Percentiles rank a stretch among this genome's conserved stretches.
phyloP scores from a whole-genome alignment of 2,113 vertebrate genomes.

The Tragelaphus imberbis region DNA sequence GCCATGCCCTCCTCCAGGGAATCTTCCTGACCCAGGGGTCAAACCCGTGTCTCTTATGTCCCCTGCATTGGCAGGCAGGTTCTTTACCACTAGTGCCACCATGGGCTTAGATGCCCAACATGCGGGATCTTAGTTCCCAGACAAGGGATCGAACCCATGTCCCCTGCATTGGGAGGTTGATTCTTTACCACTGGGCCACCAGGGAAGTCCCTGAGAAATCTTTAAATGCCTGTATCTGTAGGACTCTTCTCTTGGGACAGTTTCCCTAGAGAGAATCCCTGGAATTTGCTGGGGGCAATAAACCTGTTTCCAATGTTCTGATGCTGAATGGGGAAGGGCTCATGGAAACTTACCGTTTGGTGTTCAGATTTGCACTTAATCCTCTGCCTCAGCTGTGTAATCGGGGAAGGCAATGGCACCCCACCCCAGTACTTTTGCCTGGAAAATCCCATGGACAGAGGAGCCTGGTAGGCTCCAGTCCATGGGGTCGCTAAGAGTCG shows the following conservation, averaged over 20 bases:
- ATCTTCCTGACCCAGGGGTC: not conserved
- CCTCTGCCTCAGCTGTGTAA: not conserved
- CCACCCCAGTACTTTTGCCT: no score
- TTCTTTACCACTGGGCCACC: not conserved
- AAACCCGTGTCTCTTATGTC: not conserved
- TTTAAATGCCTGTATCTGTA: not conserved
- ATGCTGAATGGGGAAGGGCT: not conserved
- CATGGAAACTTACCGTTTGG: not conserved
- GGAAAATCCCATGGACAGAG: no score
- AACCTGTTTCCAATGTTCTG: not conserved
- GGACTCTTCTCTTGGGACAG: not conserved
- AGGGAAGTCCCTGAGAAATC: not conserved
- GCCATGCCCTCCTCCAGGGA: not conserved
- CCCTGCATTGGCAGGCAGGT: not conserved
- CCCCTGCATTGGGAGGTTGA: not conserved
- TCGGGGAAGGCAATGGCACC: no score
- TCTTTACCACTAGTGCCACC: not conserved
- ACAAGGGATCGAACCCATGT: not conserved
- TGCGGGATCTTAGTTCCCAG: not conserved
- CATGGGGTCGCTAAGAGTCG: no score
- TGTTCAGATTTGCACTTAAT: not conserved
- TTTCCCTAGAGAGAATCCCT: not conserved
- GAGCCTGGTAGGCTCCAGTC: no score
- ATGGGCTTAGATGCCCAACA: not conserved
- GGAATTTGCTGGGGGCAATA: not conserved